phyloP scores from a whole-genome alignment of 2,797 vertebrate species.

The Periophthalmus magnuspinnatus region DNA sequence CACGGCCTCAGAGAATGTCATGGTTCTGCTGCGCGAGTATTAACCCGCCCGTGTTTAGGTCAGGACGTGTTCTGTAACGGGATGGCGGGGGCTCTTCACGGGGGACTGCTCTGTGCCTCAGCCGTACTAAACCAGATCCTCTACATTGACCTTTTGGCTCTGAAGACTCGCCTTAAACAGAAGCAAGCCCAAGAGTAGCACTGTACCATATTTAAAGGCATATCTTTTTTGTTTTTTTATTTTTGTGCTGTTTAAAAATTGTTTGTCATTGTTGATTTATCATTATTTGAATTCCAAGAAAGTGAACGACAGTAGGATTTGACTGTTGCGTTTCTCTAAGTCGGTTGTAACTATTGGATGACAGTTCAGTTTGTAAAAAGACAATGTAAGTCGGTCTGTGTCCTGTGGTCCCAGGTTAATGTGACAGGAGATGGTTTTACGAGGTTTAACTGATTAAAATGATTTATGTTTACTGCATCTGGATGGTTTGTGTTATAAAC shows the following conservation, averaged over 20 bases:
- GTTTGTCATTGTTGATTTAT: neutral
- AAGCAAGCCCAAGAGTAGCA: slow-evolving; percentile 12
- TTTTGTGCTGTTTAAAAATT: neutral
- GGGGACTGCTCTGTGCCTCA: slow-evolving; percentile 78
- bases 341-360: neutral
- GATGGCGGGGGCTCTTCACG: slow-evolving; percentile 79
- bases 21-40: neutral
- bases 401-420: neutral
- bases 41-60: slow-evolving; percentile 57
- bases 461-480: neutral
- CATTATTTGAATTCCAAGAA: neutral
- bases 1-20: neutral
- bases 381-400: neutral
- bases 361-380: neutral
- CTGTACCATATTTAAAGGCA: neutral
- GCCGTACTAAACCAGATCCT: slow-evolving; percentile 77
- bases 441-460: neutral
- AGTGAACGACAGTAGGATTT: neutral
- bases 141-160: slow-evolving; percentile 78
- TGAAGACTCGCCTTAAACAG: slow-evolving; percentile 75
- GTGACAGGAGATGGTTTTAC: neutral
- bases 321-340: neutral
- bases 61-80: slow-evolving; percentile 82
- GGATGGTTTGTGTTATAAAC: neutral
- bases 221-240: neutral